Evolutionary conservation across 1,140 invertebrate species (phyloP).

Genomic region (Neomicropteryx cornuta): DNA sequence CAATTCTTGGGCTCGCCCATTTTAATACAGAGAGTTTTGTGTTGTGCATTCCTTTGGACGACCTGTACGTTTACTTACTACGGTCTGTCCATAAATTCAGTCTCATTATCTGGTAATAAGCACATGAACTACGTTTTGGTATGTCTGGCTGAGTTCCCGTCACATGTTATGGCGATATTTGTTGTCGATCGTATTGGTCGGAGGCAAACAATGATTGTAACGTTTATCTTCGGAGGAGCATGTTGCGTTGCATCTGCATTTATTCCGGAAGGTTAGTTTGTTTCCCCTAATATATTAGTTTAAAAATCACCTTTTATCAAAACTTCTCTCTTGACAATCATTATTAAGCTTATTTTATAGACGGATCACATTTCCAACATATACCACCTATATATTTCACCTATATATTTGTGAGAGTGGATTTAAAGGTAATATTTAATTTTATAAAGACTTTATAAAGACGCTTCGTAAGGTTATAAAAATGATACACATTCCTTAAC

Average conservation of each 20-base stretch:
- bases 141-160: conserved; percentile 44
- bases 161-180: conserved; percentile 35
- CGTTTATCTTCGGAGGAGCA: conserved; percentile 20
- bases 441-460: too few relatives aligned
- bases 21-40: conserved; percentile 23
- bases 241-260: neutral
- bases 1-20: conserved; percentile 27
- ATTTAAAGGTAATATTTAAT: too few relatives aligned
- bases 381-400: too few relatives aligned
- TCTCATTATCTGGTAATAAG: conserved; percentile 50
- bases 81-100: conserved; percentile 54
- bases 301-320: too few relatives aligned
- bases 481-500: too few relatives aligned
- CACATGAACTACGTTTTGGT: conserved; percentile 47
- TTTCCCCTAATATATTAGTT: too few relatives aligned
- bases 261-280: neutral
- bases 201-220: conserved; percentile 26
- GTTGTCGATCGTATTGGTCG: conserved; percentile 30
- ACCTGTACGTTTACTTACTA: conserved; percentile 51
- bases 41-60: conserved; percentile 32
- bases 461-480: too few relatives aligned
- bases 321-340: too few relatives aligned
- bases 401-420: too few relatives aligned
- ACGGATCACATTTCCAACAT: too few relatives aligned
- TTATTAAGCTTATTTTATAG: too few relatives aligned